A percentile compares a stretch with the other conserved stretches of the same genome.
Evolutionary conservation across 2,888 invertebrate genomes (phyloP).

Genomic region (Tetropium fuscum): DNA sequence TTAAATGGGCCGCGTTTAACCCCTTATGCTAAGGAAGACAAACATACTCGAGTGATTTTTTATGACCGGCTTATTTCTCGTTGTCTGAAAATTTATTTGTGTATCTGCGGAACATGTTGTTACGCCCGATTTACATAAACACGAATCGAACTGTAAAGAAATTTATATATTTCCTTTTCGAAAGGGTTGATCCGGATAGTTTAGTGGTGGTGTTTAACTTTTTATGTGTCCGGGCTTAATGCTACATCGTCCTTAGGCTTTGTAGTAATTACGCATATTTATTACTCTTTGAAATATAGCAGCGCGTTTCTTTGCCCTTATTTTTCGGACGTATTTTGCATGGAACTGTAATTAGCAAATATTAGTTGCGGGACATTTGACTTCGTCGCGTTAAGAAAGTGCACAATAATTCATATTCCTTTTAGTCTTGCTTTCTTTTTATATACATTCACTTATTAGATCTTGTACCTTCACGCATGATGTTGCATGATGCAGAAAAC

Average conservation of each 20-base stretch:
- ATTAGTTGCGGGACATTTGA: constrained; percentile 39
- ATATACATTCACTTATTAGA: neutral
- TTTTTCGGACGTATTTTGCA: constrained; percentile 26
- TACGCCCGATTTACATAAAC: constrained; percentile 43
- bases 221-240: constrained; percentile 37
- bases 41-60: constrained; percentile 43
- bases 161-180: constrained; percentile 46
- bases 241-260: constrained; percentile 19
- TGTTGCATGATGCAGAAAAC: no score
- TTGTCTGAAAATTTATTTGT: constrained; percentile 39
- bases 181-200: constrained; percentile 40
- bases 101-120: constrained; percentile 42
- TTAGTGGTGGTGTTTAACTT: constrained; percentile 38
- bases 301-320: constrained; percentile 24
- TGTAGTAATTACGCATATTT: constrained; percentile 22
- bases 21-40: constrained; percentile 41
- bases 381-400: constrained; percentile 22
- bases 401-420: constrained; percentile 9
- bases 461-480: no score
- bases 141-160: constrained; percentile 44
- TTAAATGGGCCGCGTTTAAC: constrained; percentile 40
- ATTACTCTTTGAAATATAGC: constrained; percentile 18
- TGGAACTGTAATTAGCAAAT: constrained; percentile 34
- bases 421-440: neutral
- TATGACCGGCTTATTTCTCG: constrained; percentile 25